Conservation (phyloP, 2,797 vertebrate species). For the Emydoidea blandingii region DNA sequence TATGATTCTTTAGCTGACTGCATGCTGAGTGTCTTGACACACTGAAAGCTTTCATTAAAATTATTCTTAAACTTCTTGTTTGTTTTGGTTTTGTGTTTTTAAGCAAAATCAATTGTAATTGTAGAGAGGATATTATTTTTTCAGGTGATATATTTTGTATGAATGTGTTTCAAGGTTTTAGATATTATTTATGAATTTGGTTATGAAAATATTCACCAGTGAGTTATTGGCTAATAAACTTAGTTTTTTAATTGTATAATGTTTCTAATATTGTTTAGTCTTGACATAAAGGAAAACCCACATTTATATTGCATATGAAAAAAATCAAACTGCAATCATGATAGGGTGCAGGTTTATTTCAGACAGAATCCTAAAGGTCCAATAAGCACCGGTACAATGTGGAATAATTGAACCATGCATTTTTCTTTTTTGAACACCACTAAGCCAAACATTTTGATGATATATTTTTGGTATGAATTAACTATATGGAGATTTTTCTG, state of each 20-base stretch:
- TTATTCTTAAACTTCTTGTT: slow-evolving; percentile 20
- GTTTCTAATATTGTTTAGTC: not conserved
- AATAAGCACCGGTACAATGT: not conserved
- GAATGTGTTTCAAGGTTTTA: not conserved
- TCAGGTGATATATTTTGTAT: not conserved
- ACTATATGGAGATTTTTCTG: no score
- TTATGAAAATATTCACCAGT: not conserved
- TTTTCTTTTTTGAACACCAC: no score
- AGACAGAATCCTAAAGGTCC: not conserved
- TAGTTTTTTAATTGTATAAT: not conserved
- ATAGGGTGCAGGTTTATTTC: not conserved
- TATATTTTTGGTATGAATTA: no score
- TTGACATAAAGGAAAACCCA: not conserved
- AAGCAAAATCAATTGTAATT: slow-evolving; percentile 13
- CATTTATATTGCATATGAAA: not conserved
- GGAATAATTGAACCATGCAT: not conserved
- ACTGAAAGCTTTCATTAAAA: not conserved
- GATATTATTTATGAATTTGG: not conserved
- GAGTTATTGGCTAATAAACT: not conserved
- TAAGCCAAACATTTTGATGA: no score
- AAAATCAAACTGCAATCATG: not conserved
- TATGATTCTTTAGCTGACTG: slow-evolving; percentile 38
- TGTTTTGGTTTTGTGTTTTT: slow-evolving; percentile 36
- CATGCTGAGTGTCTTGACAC: slow-evolving; percentile 6
- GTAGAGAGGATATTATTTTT: slow-evolving; percentile 7